Evolutionary conservation across 2,888 invertebrate genomes (phyloP), one percentile per base, ranked within the genome.

Genomic region (Theodoxus fluviatilis): DNA sequence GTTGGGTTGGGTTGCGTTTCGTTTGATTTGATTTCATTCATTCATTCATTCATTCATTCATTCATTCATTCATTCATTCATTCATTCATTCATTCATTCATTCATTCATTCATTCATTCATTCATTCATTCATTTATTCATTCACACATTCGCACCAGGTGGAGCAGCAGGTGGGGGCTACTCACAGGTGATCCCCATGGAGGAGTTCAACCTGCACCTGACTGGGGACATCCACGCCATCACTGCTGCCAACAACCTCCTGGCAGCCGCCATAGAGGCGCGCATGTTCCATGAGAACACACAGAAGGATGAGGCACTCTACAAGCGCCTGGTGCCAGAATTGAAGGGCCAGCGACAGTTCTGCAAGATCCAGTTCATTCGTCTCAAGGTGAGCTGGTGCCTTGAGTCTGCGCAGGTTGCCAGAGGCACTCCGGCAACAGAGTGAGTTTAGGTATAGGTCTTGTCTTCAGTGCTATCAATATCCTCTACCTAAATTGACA

Each of bases 161-260:
- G 98, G 98, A 35, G 99, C 98, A 1, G 98, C 99, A 7, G 99
- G 99, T 1, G 99, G 98, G 25, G 98, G 98, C 2, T 98, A 98
- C 87, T 93, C 98, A 0, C 90, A 93, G 90, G 94, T 95, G 0
- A 98, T 99, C 77, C 99, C 99, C 0, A 99, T 99, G 99, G 98
- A 99, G 88, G 98, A 99, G 82, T 98, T 99, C 88, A 99, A 99
- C 89, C 91, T 99, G 0, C 98, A 99, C 87, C 89, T 99, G 77
- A 99, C 98, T 0, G 89, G 98, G 0, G 99, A 99, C 85, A 98
- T 98, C 81, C 99, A 99, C 88, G 99, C 99, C 0, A 94, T 99
- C n/a, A 93, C 95, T 0, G 97, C 96, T 0, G 98, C 98, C 6
- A 96, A 98, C 88, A 99, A 99, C 88, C 90, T 99, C 15, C 89